These are phyloP conservation scores for Odontesthes bonariensis DNA, from an alignment of 2,113 vertebrate species.

Conservation along the genomic window DNA sequence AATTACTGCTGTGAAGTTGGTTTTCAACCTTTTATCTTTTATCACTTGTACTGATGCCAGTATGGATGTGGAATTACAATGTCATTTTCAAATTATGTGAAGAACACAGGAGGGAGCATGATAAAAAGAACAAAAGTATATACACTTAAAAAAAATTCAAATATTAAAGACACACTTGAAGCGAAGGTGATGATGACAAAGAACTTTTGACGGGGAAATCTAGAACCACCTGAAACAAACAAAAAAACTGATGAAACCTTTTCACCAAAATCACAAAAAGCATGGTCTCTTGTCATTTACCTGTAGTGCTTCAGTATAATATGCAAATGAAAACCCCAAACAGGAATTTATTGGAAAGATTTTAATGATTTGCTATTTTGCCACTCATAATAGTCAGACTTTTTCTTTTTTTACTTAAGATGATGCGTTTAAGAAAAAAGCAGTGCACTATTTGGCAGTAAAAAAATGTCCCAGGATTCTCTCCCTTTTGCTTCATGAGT, in stretches of 20 bases:
- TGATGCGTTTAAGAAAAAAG: no score
- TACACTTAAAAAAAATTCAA: background rate
- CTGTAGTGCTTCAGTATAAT: background rate
- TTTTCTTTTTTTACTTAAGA: no score
- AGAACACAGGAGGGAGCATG: background rate
- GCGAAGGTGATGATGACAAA: no score
- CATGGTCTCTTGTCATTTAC: no score
- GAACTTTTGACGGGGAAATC: no score
- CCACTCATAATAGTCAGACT: background rate
- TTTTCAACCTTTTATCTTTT: conserved; percentile 20
- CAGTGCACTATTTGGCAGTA: background rate
- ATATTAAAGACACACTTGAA: background rate
- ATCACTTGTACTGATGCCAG: conserved; percentile 8
- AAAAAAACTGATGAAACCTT: no score
- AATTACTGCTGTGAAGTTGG: conserved; percentile 26
- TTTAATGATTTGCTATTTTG: background rate
- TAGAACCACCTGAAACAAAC: no score
- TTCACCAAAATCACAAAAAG: no score
- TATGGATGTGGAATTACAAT: background rate
- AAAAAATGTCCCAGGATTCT: background rate
- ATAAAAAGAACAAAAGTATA: no score
- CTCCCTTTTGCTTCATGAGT: no score
- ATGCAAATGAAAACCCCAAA: background rate
- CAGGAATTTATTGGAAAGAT: background rate
- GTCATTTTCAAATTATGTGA: conserved; percentile 1